Base-by-base conservation (phyloP, 2,888 invertebrate species). In the Drosophila bunnanda region DNA sequence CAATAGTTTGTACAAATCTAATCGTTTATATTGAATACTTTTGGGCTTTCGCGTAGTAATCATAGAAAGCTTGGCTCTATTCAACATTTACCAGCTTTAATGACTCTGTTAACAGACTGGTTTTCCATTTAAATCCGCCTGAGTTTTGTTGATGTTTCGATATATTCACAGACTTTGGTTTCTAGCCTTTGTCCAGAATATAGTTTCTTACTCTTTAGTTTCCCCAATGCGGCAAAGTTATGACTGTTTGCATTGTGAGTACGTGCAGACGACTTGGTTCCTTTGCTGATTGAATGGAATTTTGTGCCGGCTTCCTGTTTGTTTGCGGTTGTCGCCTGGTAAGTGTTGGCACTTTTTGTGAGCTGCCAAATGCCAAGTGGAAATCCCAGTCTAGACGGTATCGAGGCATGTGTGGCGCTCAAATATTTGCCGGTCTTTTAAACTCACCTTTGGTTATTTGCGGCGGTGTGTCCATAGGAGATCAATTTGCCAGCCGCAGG, bases 161-260 rank as follows among this genome's bases (percentile, higher is more conserved):
- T 50, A 32, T 13, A 50, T 15, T 9, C 20, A 4, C 7, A 12
- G n/a, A 4, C 38, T 38, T 15, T 12, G 44, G 13, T 3, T 41
- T 28, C 30, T 22, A 7, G 13, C 15, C 15, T 12, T 41, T 30
- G 15, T 22, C 46, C 44, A 41, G 22, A 10, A 10, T 9, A 9
- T 36, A 17, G 30, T 32, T 50, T 13, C 10, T 43, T 10, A 9
- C 12, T 53, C 54, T 22, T 30, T 30, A 30, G 28, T 34, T 43
- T 53, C 44, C 28, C 22, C 60, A 13, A 67, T 59, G 62, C 10
- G 25, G 46, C 60, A 74, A 77, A 77, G 75, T 80, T 83, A 77
- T 81, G 76, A 78, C 75, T 81, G 75, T 74, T 85, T 77, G 76
- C 75, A 71, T 69, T 80, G 76, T 73, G 70, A 71, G 65, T 77